These are phyloP conservation scores for Papilio gigon DNA, from an alignment of 2,888 invertebrate genomes.

Conservation along the genomic window DNA sequence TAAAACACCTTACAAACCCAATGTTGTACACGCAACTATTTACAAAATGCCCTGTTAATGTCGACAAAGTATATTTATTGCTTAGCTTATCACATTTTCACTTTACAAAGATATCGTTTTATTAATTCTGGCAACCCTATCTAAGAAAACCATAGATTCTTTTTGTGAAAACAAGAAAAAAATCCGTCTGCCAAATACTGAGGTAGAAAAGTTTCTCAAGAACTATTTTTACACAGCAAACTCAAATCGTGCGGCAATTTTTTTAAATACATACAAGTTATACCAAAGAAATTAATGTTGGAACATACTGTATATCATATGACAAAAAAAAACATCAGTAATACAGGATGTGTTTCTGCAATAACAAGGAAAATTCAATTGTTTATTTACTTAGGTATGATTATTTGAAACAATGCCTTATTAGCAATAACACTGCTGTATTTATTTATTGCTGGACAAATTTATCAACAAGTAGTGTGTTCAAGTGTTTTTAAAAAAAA, in stretches of 20 bases:
- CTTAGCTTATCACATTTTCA: conserved; percentile 39
- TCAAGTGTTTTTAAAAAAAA: too few relatives aligned
- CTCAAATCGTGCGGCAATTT: conserved; percentile 51
- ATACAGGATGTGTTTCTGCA: background rate
- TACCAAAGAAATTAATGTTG: background rate
- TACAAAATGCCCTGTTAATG: conserved; percentile 34
- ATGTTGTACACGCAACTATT: conserved; percentile 34
- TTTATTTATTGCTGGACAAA: background rate
- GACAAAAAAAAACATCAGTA: background rate
- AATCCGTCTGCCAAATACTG: conserved; percentile 73
- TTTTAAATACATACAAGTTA: background rate
- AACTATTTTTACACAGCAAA: conserved; percentile 52
- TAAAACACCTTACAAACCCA: conserved; percentile 36
- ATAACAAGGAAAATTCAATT: background rate
- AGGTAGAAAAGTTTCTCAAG: conserved; percentile 71
- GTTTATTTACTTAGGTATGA: background rate
- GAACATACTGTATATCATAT: conserved; percentile 28
- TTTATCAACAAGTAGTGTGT: too few relatives aligned
- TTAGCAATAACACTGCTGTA: background rate
- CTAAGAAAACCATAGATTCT: conserved; percentile 28
- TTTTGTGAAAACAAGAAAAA: conserved; percentile 49
- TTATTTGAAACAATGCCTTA: background rate
- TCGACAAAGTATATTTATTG: conserved; percentile 35
- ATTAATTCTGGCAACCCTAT: conserved; percentile 36
- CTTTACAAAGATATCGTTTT: conserved; percentile 23